Conservation (phyloP, 1,140 invertebrate species). For the Steinernema feltiae region DNA sequence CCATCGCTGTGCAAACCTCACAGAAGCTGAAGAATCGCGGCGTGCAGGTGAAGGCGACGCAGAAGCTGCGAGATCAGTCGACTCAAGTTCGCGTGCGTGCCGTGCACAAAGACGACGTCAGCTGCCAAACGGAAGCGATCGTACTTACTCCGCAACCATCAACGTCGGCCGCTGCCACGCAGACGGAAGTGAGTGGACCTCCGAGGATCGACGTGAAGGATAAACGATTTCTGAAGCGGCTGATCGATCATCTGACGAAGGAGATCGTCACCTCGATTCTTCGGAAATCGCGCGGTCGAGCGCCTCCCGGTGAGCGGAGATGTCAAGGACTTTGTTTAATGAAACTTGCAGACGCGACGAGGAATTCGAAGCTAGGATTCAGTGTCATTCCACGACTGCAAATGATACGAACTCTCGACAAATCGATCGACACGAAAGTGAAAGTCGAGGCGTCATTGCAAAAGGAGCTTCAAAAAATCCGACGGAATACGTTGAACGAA, state of each 20-base stretch:
- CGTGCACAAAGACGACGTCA: not conserved
- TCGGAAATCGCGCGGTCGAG: not conserved
- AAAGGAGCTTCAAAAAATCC: not conserved
- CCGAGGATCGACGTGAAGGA: not conserved
- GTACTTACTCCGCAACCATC: not conserved
- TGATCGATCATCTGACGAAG: not conserved
- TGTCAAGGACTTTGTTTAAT: not conserved
- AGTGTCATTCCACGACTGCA: not conserved
- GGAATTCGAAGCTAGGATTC: not conserved
- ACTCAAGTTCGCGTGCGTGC: not conserved
- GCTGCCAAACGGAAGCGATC: not conserved
- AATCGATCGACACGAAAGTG: not conserved
- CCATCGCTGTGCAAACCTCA: not conserved
- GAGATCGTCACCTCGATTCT: not conserved
- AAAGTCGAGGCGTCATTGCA: not conserved
- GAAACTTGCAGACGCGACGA: not conserved
- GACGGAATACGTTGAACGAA: not conserved
- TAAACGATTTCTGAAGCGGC: not conserved
- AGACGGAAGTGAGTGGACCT: not conserved
- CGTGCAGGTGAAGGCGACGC: not conserved
- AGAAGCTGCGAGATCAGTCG: not conserved
- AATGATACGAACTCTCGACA: not conserved
- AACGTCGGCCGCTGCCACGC: not conserved
- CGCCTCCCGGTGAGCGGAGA: not conserved
- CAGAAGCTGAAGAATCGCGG: not conserved